Percentiles rank a stretch among this genome's conserved stretches.
Evolutionary conservation across 2,888 invertebrate species (phyloP).

Genomic region (Leptothorax acervorum): DNA sequence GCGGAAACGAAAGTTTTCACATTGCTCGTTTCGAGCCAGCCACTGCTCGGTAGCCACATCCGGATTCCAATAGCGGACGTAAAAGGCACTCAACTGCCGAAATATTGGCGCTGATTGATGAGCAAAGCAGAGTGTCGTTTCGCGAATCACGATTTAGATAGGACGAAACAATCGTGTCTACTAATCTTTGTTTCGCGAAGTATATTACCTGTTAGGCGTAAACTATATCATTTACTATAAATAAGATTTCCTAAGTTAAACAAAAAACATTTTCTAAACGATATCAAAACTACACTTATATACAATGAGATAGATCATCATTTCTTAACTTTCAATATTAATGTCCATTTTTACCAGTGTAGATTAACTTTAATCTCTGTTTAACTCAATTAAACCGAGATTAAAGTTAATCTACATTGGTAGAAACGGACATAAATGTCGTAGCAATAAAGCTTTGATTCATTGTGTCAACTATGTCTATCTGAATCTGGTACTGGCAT

Average conservation of each 20-base stretch:
- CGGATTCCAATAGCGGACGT: conserved; percentile 47
- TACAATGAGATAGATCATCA: too few species aligned
- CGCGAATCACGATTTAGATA: conserved; percentile 22
- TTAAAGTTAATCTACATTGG: too few species aligned
- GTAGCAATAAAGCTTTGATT: not conserved
- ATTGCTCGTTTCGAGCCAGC: conserved; percentile 46
- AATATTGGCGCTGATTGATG: conserved; percentile 55
- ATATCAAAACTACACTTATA: not conserved
- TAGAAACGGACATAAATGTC: not conserved
- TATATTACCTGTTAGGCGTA: not conserved
- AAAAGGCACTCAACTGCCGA: conserved; percentile 45
- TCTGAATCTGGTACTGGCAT: not conserved
- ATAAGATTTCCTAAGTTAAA: not conserved
- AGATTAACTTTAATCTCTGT: too few species aligned
- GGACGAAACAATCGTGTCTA: not conserved
- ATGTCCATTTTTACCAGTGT: too few species aligned
- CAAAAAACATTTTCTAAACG: not conserved
- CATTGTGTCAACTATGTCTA: not conserved
- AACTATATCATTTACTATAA: not conserved
- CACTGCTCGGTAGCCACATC: conserved; percentile 37
- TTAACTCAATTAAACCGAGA: too few species aligned
- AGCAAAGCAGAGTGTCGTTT: conserved; percentile 24
- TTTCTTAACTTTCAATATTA: not conserved
- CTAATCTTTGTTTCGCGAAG: not conserved
- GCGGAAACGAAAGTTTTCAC: conserved; percentile 56